A percentile compares a stretch with the other conserved stretches of the same genome.
Conservation (phyloP, 2,797 vertebrate genomes). For the Pampus argenteus region DNA sequence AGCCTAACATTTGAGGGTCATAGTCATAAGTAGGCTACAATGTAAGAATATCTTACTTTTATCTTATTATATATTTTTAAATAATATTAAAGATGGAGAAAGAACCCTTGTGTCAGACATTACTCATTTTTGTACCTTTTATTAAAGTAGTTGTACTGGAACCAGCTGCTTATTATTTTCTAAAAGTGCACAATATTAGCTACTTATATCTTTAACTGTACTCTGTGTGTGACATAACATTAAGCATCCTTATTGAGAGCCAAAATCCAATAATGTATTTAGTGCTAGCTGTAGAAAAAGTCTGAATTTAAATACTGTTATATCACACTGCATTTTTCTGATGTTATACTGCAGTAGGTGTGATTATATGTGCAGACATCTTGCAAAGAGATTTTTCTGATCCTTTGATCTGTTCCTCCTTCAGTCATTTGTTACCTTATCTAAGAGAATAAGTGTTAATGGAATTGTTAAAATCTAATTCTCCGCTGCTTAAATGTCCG, state of each 20-base stretch:
- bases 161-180: not conserved
- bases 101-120: constrained; percentile 4
- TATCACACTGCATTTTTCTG: constrained; percentile 1
- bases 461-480: not conserved
- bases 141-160: not conserved
- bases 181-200: not conserved
- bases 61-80: too few species aligned
- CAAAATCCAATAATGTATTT: constrained; percentile 5
- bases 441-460: constrained; percentile 4
- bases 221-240: constrained; percentile 23
- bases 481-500: not conserved
- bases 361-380: constrained; percentile 7
- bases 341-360: not conserved
- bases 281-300: not conserved
- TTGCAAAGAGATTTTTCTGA: constrained; percentile 8
- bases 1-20: constrained; percentile 15
- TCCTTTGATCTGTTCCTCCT: not conserved
- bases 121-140: not conserved
- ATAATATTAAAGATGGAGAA: not conserved
- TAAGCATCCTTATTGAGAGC: constrained; percentile 12
- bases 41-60: not conserved
- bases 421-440: not conserved
- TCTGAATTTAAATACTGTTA: not conserved
- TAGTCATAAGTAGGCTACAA: not conserved
- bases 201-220: not conserved